Percentiles rank a stretch among this genome's conserved stretches.
phyloP scores from a whole-genome alignment of 2,113 vertebrate species.

The Neodon shergylaensis region DNA sequence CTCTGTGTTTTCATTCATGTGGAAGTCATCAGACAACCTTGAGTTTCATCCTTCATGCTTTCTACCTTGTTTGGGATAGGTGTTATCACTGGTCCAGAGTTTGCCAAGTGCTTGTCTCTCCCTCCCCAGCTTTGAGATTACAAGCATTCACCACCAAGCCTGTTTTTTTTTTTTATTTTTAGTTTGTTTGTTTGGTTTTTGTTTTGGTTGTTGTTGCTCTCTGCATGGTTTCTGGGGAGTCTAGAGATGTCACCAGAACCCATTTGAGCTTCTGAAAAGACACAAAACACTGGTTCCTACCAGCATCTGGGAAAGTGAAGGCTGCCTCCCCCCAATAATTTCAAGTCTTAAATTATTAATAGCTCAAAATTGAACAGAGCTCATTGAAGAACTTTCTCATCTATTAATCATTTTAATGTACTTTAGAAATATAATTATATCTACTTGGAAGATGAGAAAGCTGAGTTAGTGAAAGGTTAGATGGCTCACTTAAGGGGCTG shows the following conservation, averaged over 20 bases:
- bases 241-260: background rate
- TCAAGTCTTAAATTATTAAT: slow-evolving; percentile 32
- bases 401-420: slow-evolving; percentile 42
- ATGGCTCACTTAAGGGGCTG: background rate
- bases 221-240: background rate
- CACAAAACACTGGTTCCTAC: background rate
- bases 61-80: background rate
- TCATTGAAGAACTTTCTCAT: background rate
- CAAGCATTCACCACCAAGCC: background rate
- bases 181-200: background rate
- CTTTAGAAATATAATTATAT: slow-evolving; percentile 47
- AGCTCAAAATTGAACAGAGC: slow-evolving; percentile 11
- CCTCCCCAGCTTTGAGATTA: background rate
- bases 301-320: background rate
- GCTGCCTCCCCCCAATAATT: background rate
- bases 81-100: background rate
- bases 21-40: background rate
- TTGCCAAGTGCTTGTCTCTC: background rate
- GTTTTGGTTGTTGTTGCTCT: background rate
- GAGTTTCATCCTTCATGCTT: background rate
- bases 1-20: background rate
- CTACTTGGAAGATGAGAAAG: background rate
- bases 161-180: background rate
- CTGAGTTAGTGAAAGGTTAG: background rate
- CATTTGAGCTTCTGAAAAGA: background rate